These are phyloP conservation scores for Cyclargus thomasi DNA, from an alignment of 1,140 invertebrate genomes.

Conservation along the genomic window DNA sequence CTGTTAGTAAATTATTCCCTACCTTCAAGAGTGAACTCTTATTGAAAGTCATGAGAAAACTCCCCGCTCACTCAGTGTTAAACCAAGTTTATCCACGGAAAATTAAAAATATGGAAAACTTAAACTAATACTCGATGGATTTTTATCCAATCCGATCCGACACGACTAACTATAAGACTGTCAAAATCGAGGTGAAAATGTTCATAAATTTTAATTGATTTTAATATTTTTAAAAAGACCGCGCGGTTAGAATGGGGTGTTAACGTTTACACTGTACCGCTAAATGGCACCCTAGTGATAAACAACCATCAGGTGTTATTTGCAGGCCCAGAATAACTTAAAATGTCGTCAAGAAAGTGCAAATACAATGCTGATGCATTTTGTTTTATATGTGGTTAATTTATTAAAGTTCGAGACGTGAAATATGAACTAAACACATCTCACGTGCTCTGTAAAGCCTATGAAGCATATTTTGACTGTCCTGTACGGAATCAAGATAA, in stretches of 20 bases:
- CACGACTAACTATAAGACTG: slow-evolving; percentile 29
- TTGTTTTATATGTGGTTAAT: slow-evolving; percentile 31
- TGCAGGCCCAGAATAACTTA: slow-evolving; percentile 27
- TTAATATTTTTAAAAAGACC: too few species aligned
- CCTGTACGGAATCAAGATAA: slow-evolving; percentile 32
- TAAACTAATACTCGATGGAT: slow-evolving; percentile 31
- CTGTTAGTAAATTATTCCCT: slow-evolving; percentile 24
- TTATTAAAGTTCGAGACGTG: slow-evolving; percentile 33
- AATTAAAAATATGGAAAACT: slow-evolving; percentile 31
- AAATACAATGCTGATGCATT: slow-evolving; percentile 32
- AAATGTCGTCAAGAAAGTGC: slow-evolving; percentile 27
- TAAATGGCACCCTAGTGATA: slow-evolving; percentile 30
- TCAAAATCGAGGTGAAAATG: slow-evolving; percentile 16
- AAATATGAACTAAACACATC: slow-evolving; percentile 29
- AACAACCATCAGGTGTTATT: slow-evolving; percentile 31
- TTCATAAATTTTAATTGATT: slow-evolving; percentile 30
- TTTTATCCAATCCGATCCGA: slow-evolving; percentile 28
- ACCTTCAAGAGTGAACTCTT: slow-evolving; percentile 33
- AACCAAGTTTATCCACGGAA: slow-evolving; percentile 26
- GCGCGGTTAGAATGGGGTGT: slow-evolving; percentile 27
- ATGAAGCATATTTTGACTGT: slow-evolving; percentile 27
- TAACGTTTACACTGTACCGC: slow-evolving; percentile 30
- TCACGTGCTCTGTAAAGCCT: slow-evolving; percentile 28
- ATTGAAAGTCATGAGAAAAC: slow-evolving; percentile 17
- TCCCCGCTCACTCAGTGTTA: slow-evolving; percentile 28